Evolutionary conservation across 2,797 vertebrate species (phyloP), one percentile per base, ranked within the genome.

Genomic region (Macrochelys suwanniensis): DNA sequence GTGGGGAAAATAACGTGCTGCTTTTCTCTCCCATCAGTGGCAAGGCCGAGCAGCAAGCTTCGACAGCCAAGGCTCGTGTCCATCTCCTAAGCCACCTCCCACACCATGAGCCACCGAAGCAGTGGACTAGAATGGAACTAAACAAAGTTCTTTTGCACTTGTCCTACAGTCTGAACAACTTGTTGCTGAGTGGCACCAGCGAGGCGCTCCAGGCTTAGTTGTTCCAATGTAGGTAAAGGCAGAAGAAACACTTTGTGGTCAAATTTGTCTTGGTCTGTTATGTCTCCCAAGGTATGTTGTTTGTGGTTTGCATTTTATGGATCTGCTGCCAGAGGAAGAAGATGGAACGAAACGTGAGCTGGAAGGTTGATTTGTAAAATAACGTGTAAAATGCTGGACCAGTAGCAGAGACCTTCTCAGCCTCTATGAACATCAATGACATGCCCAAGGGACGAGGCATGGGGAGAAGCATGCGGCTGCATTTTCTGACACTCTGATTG

Each of bases 31-130:
- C 87, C 92, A 10, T 4, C 98, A 99, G 99, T 99, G 99, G 99
- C 99, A 99, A 94, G 99, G 99, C 89, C 99, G 99, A 94, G 99
- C 99, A 16, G 99, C 99, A 74, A 99, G 99, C 98, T 99, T 99
- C 80, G 99, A 99, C 99, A 99, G 99, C 97, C 99, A 99, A 97
- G 99, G 99, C 57, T 99, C 99, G 53, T 99, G 99, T 95, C 99
- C 99, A 31, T 99, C 99, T 53, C 99, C 99, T 23, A 98, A 99
- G 96, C 99, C 99, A 86, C 99, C 99, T 37, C 98, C 99, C 28
- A 99, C 99, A 15, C 99, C 99, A 1, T 99, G 99, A 99, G 80
- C 12, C 49, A 45, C 80, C 51, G 12, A 47, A 1, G n/a, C 77
- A 4, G 16, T 59, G 92, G 45, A 80, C 51, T 31, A 9, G 77